Evolutionary conservation across 2,797 vertebrate species (phyloP).

Genomic region (Chiloscyllium punctatum): DNA sequence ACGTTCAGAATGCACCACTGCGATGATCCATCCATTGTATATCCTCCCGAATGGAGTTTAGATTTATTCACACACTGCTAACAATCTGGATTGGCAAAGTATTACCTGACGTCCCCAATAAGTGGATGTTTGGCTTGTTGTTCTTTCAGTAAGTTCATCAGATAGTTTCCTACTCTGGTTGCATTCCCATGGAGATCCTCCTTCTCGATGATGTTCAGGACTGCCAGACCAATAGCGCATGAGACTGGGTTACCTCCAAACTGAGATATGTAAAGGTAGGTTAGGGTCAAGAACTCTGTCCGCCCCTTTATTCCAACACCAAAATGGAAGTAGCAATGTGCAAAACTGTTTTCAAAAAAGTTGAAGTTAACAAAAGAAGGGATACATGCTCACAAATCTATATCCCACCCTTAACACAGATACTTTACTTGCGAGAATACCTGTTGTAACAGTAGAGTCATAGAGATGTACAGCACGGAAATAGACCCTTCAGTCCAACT

Average conservation of each 20-base stretch:
- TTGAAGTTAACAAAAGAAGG: background rate
- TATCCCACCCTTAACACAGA: background rate
- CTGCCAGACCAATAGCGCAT: constrained; percentile 85
- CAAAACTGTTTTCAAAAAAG: background rate
- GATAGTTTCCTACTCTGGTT: constrained; percentile 70
- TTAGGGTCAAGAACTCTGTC: background rate
- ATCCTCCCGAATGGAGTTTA: background rate
- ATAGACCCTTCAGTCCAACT: too few relatives aligned
- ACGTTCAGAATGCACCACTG: background rate
- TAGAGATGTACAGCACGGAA: too few relatives aligned
- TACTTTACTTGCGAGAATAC: background rate
- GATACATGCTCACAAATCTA: background rate
- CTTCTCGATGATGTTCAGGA: constrained; percentile 80
- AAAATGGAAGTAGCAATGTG: background rate
- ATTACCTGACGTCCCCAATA: constrained; percentile 85
- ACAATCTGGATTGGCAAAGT: background rate
- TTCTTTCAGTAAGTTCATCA: constrained; percentile 65
- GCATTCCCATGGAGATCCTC: constrained; percentile 87
- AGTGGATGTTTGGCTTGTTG: constrained; percentile 78
- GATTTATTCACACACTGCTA: background rate
- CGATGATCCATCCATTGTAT: background rate
- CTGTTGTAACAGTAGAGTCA: background rate
- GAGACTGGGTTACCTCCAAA: constrained; percentile 96
- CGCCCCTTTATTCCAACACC: background rate
- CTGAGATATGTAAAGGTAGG: constrained; percentile 50